Conservation (phyloP, 2,888 invertebrate species). For the Aplocera efformata region DNA sequence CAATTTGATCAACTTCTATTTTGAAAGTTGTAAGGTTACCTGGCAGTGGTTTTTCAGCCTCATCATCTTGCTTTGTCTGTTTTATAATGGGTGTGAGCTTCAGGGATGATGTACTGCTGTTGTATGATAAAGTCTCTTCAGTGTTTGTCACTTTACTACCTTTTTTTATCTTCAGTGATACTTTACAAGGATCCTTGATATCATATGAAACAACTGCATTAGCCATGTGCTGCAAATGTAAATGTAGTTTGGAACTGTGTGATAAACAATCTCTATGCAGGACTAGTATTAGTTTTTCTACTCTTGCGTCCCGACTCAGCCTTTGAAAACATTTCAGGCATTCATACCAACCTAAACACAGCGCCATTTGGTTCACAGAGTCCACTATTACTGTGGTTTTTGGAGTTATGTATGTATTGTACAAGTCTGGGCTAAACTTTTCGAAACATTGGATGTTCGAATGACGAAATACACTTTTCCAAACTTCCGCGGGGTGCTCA, state of each 20-base stretch:
- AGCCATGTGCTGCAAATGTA: slow-evolving; percentile 69
- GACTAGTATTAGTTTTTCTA: slow-evolving; percentile 55
- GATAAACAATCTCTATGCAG: slow-evolving; percentile 75
- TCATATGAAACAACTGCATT: slow-evolving; percentile 58
- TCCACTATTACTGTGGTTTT: slow-evolving; percentile 58
- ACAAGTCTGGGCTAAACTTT: slow-evolving; percentile 37
- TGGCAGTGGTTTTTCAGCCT: slow-evolving; percentile 59
- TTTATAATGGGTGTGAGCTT: slow-evolving; percentile 48
- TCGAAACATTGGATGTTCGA: slow-evolving; percentile 42
- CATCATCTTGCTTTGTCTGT: slow-evolving; percentile 46
- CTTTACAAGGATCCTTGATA: slow-evolving; percentile 38
- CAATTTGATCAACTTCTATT: slow-evolving; percentile 82
- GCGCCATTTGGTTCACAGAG: slow-evolving; percentile 67
- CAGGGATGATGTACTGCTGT: slow-evolving; percentile 49
- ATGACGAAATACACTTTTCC: slow-evolving; percentile 52
- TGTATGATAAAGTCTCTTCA: slow-evolving; percentile 58
- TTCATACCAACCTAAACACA: slow-evolving; percentile 58
- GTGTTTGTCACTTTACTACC: slow-evolving; percentile 74
- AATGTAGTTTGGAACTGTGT: slow-evolving; percentile 55
- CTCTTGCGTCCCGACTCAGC: slow-evolving; percentile 39
- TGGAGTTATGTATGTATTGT: slow-evolving; percentile 32
- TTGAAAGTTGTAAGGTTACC: slow-evolving; percentile 81
- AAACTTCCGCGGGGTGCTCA: slow-evolving; percentile 53
- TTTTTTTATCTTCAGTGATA: slow-evolving; percentile 68
- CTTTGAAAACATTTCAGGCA: slow-evolving; percentile 47